Base-by-base conservation (phyloP, 2,113 vertebrate genomes). In the Catharus bicknelli region DNA sequence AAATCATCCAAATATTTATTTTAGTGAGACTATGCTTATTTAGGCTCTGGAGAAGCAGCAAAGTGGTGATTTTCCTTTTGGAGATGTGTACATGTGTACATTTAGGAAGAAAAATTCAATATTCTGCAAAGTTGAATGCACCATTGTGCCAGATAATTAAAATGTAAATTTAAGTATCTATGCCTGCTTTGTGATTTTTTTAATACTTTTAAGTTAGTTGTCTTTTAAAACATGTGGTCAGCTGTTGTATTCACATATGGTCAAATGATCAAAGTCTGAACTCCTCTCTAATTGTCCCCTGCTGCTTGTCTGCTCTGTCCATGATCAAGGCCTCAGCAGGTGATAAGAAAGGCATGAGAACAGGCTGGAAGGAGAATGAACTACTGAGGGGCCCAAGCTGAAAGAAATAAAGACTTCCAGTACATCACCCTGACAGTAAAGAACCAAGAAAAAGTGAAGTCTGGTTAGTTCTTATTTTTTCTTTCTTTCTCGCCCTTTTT, bases 391-490 rank as follows among this genome's bases (percentile, higher is more conserved):
- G 98, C 99, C 99, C 98, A 98, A 98, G 98, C 98, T 98, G 98
- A 98, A 98, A 98, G 98, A 99, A 99, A 99, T 99, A 99, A 99
- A 99, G 99, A 99, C 99, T 99, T 99, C 98, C 98, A 99, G 99
- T 99, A 98, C 98, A 99, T 98, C 98, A 99, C 98, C 98, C 98
- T 99, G 99, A 99, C 99, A 99, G 99, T 98, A 98, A 97, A 98
- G 98, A 98, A 98, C 97, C 96, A 92, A 98, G 98, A 98, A 98
- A 99, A 99, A 99, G 98, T 99, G 98, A 99, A 98, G 99, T 98
- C 98, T 99, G 98, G 96, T 97, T 97, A 98, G 98, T 97, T 98
- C 98, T 97, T 95, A 97, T 98, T 98, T 98, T 95, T 95, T 69
- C 67, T 94, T 86, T 88, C 82, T 95, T 90, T 86, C 89, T 87